phyloP scores from a whole-genome alignment of 2,888 invertebrate genomes.

The Trypoxylon attenuatum region DNA sequence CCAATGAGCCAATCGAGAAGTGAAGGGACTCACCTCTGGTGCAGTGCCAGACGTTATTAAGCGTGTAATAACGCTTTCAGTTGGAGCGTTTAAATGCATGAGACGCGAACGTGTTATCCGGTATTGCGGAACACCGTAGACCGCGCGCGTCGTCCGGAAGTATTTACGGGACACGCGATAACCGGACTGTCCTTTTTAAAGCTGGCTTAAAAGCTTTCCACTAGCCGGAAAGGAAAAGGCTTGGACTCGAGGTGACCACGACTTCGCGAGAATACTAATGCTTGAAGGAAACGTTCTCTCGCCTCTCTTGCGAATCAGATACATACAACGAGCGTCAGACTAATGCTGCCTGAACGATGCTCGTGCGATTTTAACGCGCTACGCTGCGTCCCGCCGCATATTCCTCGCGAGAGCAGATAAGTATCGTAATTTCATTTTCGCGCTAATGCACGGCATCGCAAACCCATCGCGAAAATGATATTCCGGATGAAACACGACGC shows the following conservation, averaged over 20 bases:
- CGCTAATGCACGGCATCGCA: not conserved
- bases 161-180: conserved; percentile 65
- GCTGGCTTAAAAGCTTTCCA: conserved; percentile 62
- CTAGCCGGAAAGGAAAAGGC: conserved; percentile 25
- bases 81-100: conserved; percentile 67
- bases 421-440: not conserved
- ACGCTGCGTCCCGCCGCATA: no score
- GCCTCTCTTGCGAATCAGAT: conserved; percentile 10
- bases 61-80: conserved; percentile 57
- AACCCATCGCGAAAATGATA: not conserved
- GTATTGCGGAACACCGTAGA: conserved; percentile 38
- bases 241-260: conserved; percentile 33
- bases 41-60: no score
- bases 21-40: no score
- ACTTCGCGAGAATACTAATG: conserved; percentile 50
- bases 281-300: conserved; percentile 3
- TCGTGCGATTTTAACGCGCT: not conserved
- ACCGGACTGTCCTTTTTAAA: conserved; percentile 61
- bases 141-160: conserved; percentile 44
- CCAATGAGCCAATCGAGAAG: conserved; percentile 15
- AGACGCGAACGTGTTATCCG: conserved; percentile 47
- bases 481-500: no score
- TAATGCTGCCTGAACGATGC: no score
- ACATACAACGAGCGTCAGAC: not conserved
- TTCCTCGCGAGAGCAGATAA: not conserved